Percentiles rank a stretch among this genome's conserved stretches.
Evolutionary conservation across 2,797 vertebrate genomes (phyloP).

Genomic region (Onychomys arenicola): DNA sequence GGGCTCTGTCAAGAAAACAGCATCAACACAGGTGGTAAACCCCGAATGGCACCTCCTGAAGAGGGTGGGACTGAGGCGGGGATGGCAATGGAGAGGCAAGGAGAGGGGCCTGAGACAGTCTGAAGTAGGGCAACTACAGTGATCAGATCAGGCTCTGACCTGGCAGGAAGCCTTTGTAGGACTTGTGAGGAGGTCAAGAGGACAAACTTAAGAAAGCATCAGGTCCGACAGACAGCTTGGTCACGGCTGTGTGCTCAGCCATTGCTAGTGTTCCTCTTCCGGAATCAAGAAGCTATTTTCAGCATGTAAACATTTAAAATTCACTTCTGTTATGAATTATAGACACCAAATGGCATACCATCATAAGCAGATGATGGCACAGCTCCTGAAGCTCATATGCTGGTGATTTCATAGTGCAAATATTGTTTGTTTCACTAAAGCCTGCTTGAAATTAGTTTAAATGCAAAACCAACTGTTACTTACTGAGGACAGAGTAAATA

Average conservation of each 20-base stretch:
- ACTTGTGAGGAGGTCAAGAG: background rate
- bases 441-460: slow-evolving; percentile 67
- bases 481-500: slow-evolving; percentile 34
- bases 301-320: slow-evolving; percentile 14
- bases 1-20: background rate
- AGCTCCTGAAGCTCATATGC: background rate
- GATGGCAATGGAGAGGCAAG: background rate
- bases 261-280: background rate
- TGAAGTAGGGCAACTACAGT: background rate
- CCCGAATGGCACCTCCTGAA: background rate
- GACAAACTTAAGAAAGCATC: background rate
- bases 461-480: slow-evolving; percentile 51
- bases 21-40: background rate
- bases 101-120: background rate
- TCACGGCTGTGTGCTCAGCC: background rate
- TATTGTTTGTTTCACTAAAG: slow-evolving; percentile 72
- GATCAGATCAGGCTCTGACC: background rate
- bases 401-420: slow-evolving; percentile 63
- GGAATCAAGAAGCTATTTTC: slow-evolving; percentile 23
- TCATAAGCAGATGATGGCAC: slow-evolving; percentile 47
- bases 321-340: slow-evolving; percentile 31
- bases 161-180: background rate
- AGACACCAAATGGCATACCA: slow-evolving; percentile 30
- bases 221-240: background rate
- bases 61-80: background rate